These are phyloP conservation scores for Dryocosmus kuriphilus DNA, from an alignment of 2,888 invertebrate genomes.

Conservation along the genomic window DNA sequence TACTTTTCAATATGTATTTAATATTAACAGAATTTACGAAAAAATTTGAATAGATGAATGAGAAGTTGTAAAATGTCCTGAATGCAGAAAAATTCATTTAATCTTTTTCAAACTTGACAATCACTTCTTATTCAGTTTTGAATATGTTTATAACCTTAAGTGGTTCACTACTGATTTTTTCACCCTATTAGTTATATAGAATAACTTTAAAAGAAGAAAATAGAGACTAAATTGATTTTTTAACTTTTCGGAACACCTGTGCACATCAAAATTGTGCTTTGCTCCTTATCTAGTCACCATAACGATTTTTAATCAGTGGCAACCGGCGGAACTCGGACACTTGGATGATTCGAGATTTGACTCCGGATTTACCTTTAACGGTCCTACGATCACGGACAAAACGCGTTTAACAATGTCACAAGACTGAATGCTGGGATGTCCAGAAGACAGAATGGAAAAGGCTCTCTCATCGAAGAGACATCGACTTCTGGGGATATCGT, in stretches of 20 bases:
- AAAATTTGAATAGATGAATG: no score
- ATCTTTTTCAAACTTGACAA: no score
- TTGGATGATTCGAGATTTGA: constrained; percentile 36
- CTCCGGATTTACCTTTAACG: constrained; percentile 31
- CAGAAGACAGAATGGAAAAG: constrained; percentile 46
- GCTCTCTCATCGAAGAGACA: constrained; percentile 47
- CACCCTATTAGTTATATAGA: no score
- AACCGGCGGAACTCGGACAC: constrained; percentile 29
- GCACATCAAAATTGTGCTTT: no score
- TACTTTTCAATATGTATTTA: no score
- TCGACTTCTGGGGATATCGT: constrained; percentile 52
- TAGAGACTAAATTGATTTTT: not conserved
- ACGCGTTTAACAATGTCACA: constrained; percentile 59
- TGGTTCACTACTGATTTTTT: no score
- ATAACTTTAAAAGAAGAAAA: not conserved
- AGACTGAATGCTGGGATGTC: constrained; percentile 61
- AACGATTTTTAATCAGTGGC: constrained; percentile 33
- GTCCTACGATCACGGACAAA: constrained; percentile 48
- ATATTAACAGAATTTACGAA: no score
- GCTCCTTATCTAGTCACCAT: constrained; percentile 19
- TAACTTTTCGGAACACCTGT: not conserved
- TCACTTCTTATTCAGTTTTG: no score
- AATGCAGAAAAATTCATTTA: no score
- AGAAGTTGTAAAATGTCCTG: no score
- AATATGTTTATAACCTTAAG: no score